These are phyloP conservation scores for Monochamus saltuarius DNA, from an alignment of 1,140 invertebrate species.

Conservation along the genomic window DNA sequence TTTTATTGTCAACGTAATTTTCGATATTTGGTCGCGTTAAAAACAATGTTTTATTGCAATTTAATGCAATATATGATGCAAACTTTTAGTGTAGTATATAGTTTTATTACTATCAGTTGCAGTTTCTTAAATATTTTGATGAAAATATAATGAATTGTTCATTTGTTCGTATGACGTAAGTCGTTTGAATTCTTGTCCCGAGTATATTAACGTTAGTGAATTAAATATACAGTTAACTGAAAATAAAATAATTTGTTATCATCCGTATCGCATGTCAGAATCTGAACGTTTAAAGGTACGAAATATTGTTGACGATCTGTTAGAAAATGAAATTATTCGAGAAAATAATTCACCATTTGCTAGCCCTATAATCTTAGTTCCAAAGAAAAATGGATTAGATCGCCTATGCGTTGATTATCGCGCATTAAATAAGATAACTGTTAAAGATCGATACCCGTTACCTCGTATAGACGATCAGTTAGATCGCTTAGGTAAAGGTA, in stretches of 20 bases:
- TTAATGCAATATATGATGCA: too few relatives aligned
- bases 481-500: constrained; percentile 29
- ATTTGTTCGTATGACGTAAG: too few relatives aligned
- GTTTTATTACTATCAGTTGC: too few relatives aligned
- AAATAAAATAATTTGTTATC: constrained; percentile 16
- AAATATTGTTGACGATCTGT: constrained; percentile 19
- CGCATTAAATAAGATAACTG: constrained; percentile 19
- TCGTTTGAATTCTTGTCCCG: too few relatives aligned
- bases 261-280: constrained; percentile 21
- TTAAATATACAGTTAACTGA: constrained; percentile 9
- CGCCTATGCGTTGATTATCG: constrained; percentile 48
- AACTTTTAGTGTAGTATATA: too few relatives aligned
- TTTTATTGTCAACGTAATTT: too few relatives aligned
- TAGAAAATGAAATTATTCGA: constrained; percentile 28
- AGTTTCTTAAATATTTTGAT: too few relatives aligned
- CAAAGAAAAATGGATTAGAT: constrained; percentile 46
- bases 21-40: too few relatives aligned
- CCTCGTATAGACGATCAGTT: constrained; percentile 48
- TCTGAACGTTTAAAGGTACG: constrained; percentile 16
- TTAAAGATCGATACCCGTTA: constrained; percentile 36
- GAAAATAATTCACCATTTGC: constrained; percentile 43
- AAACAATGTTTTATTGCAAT: too few relatives aligned
- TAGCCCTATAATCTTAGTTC: constrained; percentile 46
- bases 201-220: too few relatives aligned
- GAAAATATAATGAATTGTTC: too few relatives aligned